Conservation (phyloP, 2,113 vertebrate genomes). For the Amblyopsis rosae region DNA sequence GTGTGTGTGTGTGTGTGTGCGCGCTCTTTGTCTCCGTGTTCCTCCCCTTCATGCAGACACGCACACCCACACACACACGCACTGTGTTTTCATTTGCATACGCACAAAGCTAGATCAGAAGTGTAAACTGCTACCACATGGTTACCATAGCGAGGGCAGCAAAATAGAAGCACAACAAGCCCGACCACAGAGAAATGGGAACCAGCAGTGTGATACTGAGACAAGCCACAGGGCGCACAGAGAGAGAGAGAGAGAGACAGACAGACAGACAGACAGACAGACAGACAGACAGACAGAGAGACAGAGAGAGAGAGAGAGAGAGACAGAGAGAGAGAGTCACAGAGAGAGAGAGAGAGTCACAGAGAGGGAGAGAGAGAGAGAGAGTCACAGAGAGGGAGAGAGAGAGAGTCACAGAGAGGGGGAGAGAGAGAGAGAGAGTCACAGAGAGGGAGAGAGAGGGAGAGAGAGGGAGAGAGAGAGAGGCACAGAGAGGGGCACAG, state of each 20-base stretch:
- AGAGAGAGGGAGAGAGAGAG: background rate
- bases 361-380: too few relatives aligned
- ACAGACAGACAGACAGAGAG: background rate
- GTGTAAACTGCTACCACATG: constrained; percentile 74
- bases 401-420: background rate
- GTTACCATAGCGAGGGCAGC: constrained; percentile 70
- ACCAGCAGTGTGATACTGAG: constrained; percentile 45
- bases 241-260: constrained; percentile 8
- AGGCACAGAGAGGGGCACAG: background rate
- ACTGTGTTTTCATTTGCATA: constrained; percentile 68
- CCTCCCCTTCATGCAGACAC: constrained; percentile 8
- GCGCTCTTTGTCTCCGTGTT: constrained; percentile 46
- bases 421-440: constrained; percentile 6
- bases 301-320: background rate
- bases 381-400: constrained; percentile 3
- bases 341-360: too few relatives aligned
- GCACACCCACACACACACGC: constrained; percentile 16
- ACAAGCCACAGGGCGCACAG: constrained; percentile 34
- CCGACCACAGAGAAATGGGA: constrained; percentile 73
- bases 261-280: background rate
- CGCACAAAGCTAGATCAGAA: constrained; percentile 67
- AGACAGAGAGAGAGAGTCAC: too few relatives aligned
- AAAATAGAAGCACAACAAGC: constrained; percentile 75
- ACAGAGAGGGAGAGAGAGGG: background rate
- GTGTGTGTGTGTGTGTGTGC: constrained; percentile 48